Evolutionary conservation across 2,113 vertebrate species (phyloP), one percentile per base, ranked within the genome.

Genomic region (Rhagologus leucostigma): DNA sequence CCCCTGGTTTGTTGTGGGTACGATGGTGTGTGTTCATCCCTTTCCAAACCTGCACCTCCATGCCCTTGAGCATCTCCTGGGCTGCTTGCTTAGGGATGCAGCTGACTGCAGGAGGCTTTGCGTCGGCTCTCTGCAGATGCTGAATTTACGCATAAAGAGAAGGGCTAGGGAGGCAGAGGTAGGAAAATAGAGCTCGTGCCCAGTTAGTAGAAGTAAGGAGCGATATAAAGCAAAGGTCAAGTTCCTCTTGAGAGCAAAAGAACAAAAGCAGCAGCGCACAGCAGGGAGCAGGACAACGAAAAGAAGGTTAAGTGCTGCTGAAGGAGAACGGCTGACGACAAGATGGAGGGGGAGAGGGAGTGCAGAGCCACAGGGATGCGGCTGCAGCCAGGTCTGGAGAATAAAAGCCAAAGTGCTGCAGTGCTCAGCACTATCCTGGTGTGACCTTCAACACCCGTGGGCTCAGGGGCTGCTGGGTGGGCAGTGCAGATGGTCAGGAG

Each of bases 311-410:
- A 56, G 22, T 41, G 74, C 69, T 77, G 8, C 70, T 16, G 20
- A 60, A 89, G 69, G 64, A 75, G 80, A 74, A 60, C 0, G 2
- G 50, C 35, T 55, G 68, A 19, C 52, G 47, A 63, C 94, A 95
- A 89, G 81, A 95, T 93, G 94, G 91, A 92, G 69, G 60, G 60
- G 68, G n/a, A 85, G 50, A 88, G 83, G 29, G 44, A 91, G 13
- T 0, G 29, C 80, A 33, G 33, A 87, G 77, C 47, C 80, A 39
- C 56, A 49, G 44, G 35, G 68, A 52, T 62, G 80, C 1, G 1
- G 69, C 74, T 89, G 65, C 73, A 39, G 65, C 1, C 4, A 35
- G 49, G 39, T 56, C 37, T 47, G 50, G 53, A 52, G 65, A 39
- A 55, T 19, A 46, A 78, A 90, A 67, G 52, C 42, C 68, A 1